These are phyloP conservation scores for Diplodus puntazzo DNA, from an alignment of 2,797 vertebrate species.

Conservation along the genomic window DNA sequence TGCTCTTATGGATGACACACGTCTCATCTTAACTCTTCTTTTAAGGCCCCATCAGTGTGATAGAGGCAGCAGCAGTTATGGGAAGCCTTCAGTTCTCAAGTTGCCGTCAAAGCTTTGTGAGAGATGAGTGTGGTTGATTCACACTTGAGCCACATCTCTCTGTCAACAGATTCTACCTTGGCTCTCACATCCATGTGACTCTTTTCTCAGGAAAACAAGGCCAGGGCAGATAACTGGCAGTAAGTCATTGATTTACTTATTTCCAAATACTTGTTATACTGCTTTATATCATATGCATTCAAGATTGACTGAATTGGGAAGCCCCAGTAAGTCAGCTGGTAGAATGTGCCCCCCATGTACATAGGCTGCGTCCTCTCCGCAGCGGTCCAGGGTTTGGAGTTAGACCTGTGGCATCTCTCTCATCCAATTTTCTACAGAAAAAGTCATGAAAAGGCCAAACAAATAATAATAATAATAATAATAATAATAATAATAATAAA, in stretches of 20 bases:
- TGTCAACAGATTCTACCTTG: conserved; percentile 60
- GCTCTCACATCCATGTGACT: conserved; percentile 36
- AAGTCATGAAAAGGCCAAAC: no score
- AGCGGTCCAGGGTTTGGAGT: no score
- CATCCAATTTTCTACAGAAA: no score
- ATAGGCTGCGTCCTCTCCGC: no score
- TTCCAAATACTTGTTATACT: neutral
- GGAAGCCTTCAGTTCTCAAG: conserved; percentile 66
- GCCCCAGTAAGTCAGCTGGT: no score
- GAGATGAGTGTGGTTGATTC: conserved; percentile 64
- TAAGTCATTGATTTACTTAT: conserved; percentile 14
- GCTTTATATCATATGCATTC: no score
- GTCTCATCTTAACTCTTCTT: conserved; percentile 67
- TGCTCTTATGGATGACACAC: conserved; percentile 70
- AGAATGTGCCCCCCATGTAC: no score
- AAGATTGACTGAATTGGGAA: no score
- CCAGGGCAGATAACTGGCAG: conserved; percentile 34
- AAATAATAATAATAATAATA: no score
- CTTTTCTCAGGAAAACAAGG: conserved; percentile 36
- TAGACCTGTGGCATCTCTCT: no score
- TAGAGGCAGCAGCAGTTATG: conserved; percentile 58
- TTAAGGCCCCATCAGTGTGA: conserved; percentile 72
- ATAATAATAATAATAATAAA: no score
- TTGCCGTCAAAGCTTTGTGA: conserved; percentile 63
- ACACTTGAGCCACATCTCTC: conserved; percentile 52